These are phyloP conservation scores for Sipha flava DNA, from an alignment of 1,140 invertebrate genomes.

Conservation along the genomic window DNA sequence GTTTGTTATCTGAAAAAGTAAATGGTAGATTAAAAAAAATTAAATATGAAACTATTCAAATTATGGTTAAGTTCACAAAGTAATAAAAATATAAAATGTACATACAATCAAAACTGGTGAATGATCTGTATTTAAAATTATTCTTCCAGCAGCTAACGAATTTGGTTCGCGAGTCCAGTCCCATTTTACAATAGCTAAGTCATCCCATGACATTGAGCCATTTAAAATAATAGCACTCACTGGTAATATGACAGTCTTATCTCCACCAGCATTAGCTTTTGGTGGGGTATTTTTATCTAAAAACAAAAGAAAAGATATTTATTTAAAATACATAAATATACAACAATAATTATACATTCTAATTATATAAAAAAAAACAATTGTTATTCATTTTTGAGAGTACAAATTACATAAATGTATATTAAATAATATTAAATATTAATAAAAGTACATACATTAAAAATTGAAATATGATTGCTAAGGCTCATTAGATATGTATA, in stretches of 20 bases:
- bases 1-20: slow-evolving; percentile 70
- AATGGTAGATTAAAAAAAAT: no score
- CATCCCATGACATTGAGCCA: slow-evolving; percentile 77
- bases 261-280: slow-evolving; percentile 53
- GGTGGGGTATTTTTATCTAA: slow-evolving; percentile 81
- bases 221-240: slow-evolving; percentile 68
- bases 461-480: no score
- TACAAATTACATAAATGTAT: no score
- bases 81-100: slow-evolving; percentile 11
- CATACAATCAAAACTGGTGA: slow-evolving; percentile 67
- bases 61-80: no score
- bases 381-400: no score
- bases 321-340: not conserved
- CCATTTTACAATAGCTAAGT: slow-evolving; percentile 76
- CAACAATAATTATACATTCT: not conserved
- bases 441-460: no score
- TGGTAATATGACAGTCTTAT: slow-evolving; percentile 64
- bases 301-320: slow-evolving; percentile 25
- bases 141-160: slow-evolving; percentile 73
- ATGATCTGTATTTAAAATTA: slow-evolving; percentile 64
- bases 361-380: not conserved
- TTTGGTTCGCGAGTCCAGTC: slow-evolving; percentile 70
- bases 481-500: no score
- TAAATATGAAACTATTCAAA: no score
- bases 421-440: no score